Conservation (phyloP, 2,113 vertebrate species). For the Ailuropoda melanoleuca region DNA sequence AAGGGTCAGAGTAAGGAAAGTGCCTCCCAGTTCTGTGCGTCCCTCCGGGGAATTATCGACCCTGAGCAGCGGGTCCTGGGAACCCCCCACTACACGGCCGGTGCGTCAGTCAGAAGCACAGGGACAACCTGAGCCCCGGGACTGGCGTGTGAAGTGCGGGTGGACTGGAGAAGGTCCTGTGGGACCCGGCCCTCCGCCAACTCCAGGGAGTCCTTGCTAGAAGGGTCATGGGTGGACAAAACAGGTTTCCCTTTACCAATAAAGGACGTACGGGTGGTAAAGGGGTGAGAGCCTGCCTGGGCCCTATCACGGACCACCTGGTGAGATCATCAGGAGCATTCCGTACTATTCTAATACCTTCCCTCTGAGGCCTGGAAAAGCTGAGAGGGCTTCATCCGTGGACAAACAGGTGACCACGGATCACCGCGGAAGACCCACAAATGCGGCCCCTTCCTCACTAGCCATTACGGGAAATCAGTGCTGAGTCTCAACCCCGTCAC, state of each 20-base stretch:
- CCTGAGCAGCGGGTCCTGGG: not conserved
- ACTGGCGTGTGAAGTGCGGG: accelerated
- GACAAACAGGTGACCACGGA: not conserved
- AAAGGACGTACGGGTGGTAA: accelerated
- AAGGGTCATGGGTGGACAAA: not conserved
- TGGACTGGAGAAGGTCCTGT: not conserved
- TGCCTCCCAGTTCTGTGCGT: accelerated
- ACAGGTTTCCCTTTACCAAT: too few species aligned
- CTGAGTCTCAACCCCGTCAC: accelerated
- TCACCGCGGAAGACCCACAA: accelerated
- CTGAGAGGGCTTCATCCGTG: accelerated
- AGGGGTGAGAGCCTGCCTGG: not conserved
- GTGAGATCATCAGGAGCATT: accelerated
- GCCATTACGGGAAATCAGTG: accelerated
- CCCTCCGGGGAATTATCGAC: accelerated
- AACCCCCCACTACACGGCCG: accelerated
- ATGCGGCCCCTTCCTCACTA: not conserved
- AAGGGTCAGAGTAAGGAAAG: accelerated
- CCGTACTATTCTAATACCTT: too few species aligned
- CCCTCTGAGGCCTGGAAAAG: not conserved
- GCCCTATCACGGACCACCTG: accelerated
- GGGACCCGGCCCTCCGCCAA: accelerated
- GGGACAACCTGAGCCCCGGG: not conserved
- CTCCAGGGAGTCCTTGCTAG: not conserved
- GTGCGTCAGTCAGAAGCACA: not conserved